Base-by-base conservation (phyloP, 2,113 vertebrate genomes). In the Grantiella picta region DNA sequence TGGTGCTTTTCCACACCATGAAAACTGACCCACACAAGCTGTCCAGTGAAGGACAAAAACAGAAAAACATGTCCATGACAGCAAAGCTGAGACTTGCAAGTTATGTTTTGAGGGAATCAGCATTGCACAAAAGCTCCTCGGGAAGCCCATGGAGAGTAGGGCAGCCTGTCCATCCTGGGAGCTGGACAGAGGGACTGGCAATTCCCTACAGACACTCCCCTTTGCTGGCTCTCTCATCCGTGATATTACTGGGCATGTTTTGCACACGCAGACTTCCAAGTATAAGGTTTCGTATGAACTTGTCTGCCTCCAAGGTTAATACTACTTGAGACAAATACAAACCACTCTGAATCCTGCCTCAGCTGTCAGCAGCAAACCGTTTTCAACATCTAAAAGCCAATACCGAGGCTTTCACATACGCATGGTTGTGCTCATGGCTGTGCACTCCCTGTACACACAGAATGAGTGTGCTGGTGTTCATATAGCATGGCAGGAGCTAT, bases 291-390 rank as follows among this genome's bases (percentile, higher is more conserved):
- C 93, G 71, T 12, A 71, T 61, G 76, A 92, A 93, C 88, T 93
- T 95, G 72, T 93, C 88, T 70, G 56, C 72, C 86, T 95, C 57
- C 80, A 81, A 94, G 88, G 71, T 94, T 92, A 94, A 81, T 23
- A 56, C 50, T 44, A 12, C 54, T 85, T 23, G 36, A 92, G 64
- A 81, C 88, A 92, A 90, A 90, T 6, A 83, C 35, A 90, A 91
- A n/a, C n/a, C 68, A 35, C 71, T 24, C 31, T 0, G 1, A 89
- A 47, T 3, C 4, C 56, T 7, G 5, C n/a, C 88, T 85, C 65
- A 66, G 72, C 69, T 64, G 69, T 44, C 33, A 28, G 61, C 7
- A 77, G 45, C 22, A 17, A 86, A 50, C n/a, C 11, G 4, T 60
- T 83, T 81, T 11, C 66, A 86, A 13, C n/a, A 22, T 81, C 68